Conservation (phyloP, 2,888 invertebrate species). For the Lasioglossum vierecki region DNA sequence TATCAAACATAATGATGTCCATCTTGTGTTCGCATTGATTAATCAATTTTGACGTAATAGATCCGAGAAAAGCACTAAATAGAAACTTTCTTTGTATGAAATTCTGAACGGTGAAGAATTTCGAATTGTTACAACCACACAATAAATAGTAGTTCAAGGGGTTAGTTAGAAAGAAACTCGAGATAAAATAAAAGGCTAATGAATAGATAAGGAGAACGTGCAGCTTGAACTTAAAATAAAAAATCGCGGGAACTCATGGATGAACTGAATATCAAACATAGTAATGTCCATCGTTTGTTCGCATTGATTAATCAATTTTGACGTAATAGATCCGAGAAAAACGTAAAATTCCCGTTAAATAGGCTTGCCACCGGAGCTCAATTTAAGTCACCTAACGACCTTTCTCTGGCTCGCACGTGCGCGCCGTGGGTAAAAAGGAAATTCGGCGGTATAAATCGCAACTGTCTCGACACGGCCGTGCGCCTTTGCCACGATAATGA, state of each 20-base stretch:
- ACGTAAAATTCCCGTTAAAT: neutral
- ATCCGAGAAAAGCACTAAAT: neutral
- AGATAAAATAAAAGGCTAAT: too few species aligned
- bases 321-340: neutral
- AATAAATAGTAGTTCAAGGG: too few species aligned
- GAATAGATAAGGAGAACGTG: too few species aligned
- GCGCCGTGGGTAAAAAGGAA: conserved; percentile 62
- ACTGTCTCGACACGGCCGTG: conserved; percentile 36
- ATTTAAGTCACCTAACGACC: conserved; percentile 65
- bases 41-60: neutral
- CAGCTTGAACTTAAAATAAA: too few species aligned
- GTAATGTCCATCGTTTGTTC: neutral
- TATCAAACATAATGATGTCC: too few species aligned
- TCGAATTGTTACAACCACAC: too few species aligned
- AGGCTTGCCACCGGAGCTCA: conserved; percentile 26
- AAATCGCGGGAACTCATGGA: too few species aligned
- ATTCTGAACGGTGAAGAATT: too few species aligned
- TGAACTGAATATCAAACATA: too few species aligned
- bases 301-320: neutral
- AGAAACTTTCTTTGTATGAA: too few species aligned
- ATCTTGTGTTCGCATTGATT: neutral
- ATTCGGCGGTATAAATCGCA: conserved; percentile 71
- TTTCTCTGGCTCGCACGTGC: conserved; percentile 21
- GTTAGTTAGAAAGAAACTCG: too few species aligned
- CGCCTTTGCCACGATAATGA: conserved; percentile 71